phyloP scores from a whole-genome alignment of 2,888 invertebrate genomes.

The Galeopsomyia nigrocyanea region DNA sequence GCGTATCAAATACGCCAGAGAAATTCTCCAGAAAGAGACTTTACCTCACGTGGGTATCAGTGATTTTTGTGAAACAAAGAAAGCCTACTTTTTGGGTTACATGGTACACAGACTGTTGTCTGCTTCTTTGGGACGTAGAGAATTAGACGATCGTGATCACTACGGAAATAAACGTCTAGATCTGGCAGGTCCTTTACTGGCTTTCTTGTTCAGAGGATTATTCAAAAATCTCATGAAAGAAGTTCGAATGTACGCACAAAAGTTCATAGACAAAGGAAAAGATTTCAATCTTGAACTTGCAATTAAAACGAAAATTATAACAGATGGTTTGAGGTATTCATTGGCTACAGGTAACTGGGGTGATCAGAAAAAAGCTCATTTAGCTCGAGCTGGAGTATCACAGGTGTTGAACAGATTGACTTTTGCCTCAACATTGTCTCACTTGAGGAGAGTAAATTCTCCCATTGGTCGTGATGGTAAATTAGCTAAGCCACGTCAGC shows the following conservation, averaged over 20 bases:
- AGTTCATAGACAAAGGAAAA: slow-evolving; percentile 98
- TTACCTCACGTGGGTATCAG: slow-evolving; percentile 99
- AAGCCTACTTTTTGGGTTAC: slow-evolving; percentile 98
- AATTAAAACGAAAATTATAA: slow-evolving; percentile 97
- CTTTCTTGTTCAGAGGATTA: slow-evolving; percentile 96
- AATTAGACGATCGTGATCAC: slow-evolving; percentile 99
- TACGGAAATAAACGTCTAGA: slow-evolving; percentile 99
- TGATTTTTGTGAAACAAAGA: slow-evolving; percentile 99
- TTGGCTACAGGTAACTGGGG: slow-evolving; percentile 99
- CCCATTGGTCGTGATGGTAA: slow-evolving; percentile 99
- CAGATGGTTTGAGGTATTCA: slow-evolving; percentile 97
- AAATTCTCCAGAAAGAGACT: slow-evolving; percentile 99
- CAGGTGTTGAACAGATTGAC: slow-evolving; percentile 98
- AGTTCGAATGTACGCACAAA: slow-evolving; percentile 98
- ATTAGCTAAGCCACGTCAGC: slow-evolving; percentile 97
- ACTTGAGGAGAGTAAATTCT: slow-evolving; percentile 97
- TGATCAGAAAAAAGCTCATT: slow-evolving; percentile 99
- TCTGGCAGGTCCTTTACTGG: slow-evolving; percentile 95
- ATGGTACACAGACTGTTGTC: slow-evolving; percentile 98
- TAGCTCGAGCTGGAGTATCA: slow-evolving; percentile 95
- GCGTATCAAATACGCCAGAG: slow-evolving; percentile 98
- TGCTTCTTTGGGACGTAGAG: slow-evolving; percentile 94
- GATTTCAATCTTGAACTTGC: slow-evolving; percentile 98
- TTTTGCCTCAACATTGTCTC: slow-evolving; percentile 98
- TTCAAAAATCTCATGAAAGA: slow-evolving; percentile 98